Evolutionary conservation across 2,888 invertebrate species (phyloP).

Genomic region (Oeneis ivallda): DNA sequence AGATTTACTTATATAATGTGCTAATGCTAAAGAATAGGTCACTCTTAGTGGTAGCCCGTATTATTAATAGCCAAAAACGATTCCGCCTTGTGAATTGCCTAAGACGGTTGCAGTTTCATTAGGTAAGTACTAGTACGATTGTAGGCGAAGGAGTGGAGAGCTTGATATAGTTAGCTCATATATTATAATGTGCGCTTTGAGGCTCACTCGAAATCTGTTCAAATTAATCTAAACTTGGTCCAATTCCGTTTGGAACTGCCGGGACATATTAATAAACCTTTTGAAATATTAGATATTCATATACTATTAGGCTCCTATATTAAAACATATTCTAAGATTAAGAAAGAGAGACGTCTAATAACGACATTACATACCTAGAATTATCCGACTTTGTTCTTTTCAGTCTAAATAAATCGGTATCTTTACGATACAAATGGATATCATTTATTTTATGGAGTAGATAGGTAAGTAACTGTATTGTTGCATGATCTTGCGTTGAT

Average conservation of each 20-base stretch:
- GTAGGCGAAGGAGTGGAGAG: constrained; percentile 28
- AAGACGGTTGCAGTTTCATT: constrained; percentile 42
- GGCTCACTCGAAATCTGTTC: constrained; percentile 28
- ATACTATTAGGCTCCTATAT: background rate
- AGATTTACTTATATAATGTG: background rate
- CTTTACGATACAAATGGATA: no score
- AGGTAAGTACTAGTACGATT: constrained; percentile 26
- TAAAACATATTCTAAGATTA: no score
- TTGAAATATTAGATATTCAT: constrained; percentile 2
- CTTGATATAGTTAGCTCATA: constrained; percentile 30
- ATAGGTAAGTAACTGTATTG: no score
- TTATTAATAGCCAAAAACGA: constrained; percentile 42
- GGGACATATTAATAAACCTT: constrained; percentile 8
- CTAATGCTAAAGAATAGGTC: background rate
- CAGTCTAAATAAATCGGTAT: no score
- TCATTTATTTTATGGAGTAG: no score
- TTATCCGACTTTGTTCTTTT: no score
- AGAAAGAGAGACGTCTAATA: background rate
- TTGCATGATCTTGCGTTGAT: no score
- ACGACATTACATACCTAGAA: no score
- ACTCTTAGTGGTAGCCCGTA: constrained; percentile 26
- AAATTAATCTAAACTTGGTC: constrained; percentile 29
- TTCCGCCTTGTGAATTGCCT: constrained; percentile 48
- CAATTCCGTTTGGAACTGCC: constrained; percentile 17
- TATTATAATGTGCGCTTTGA: constrained; percentile 29